Evolutionary conservation across 2,113 vertebrate species (phyloP).

Genomic region (Labeo catla): DNA sequence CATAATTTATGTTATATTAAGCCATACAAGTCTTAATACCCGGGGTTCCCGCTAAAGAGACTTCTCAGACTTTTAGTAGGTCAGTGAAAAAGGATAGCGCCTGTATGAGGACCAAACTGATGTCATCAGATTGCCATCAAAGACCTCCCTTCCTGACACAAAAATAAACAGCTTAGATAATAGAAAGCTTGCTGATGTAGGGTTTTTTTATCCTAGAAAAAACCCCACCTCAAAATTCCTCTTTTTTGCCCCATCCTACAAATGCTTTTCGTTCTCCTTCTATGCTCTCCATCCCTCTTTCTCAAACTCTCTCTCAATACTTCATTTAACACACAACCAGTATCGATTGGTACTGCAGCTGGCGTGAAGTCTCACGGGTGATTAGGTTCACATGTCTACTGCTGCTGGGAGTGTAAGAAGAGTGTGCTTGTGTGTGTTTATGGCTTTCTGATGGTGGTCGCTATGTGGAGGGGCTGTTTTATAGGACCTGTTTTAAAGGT

Average conservation of each 20-base stretch:
- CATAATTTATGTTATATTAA: no score
- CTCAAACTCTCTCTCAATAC: neutral
- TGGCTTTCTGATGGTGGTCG: neutral
- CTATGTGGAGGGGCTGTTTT: constrained; percentile 32
- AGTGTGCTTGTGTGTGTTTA: constrained; percentile 34
- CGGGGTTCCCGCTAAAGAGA: neutral
- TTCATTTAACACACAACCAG: constrained; percentile 27
- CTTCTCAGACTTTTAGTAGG: neutral
- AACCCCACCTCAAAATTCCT: neutral
- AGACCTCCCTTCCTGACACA: neutral
- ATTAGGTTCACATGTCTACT: constrained; percentile 31
- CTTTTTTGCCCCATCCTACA: neutral
- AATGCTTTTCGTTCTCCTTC: neutral
- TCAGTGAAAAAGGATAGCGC: neutral
- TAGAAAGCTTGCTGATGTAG: neutral
- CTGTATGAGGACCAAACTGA: neutral
- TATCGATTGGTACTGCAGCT: constrained; percentile 41
- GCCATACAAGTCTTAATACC: no score
- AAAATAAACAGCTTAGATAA: constrained; percentile 6
- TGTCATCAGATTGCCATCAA: constrained; percentile 1
- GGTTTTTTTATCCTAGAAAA: neutral
- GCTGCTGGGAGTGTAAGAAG: constrained; percentile 11
- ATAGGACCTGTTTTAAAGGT: neutral
- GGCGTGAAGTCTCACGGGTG: constrained; percentile 28
- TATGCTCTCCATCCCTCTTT: constrained; percentile 16